These are phyloP conservation scores for Alfaro cultratus DNA, from an alignment of 2,797 vertebrate species.

Conservation along the genomic window DNA sequence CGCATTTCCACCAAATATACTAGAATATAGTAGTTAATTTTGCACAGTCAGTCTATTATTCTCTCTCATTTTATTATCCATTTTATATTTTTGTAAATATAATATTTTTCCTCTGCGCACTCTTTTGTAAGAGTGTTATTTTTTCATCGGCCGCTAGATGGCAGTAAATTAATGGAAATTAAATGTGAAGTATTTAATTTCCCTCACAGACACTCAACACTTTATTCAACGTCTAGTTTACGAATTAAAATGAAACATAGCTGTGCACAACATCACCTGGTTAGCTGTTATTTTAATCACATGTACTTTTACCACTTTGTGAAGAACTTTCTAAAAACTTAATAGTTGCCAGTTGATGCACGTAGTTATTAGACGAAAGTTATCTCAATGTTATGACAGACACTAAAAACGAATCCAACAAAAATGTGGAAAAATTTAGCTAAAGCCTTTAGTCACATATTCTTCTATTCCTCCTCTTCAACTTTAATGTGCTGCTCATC, in stretches of 20 bases:
- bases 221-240: neutral
- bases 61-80: neutral
- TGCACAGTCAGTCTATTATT: neutral
- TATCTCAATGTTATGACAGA: constrained; percentile 38
- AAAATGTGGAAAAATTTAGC: constrained; percentile 26
- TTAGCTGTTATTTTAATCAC: constrained; percentile 26
- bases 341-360: constrained; percentile 11
- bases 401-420: constrained; percentile 40
- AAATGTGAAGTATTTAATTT: neutral
- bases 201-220: constrained; percentile 5
- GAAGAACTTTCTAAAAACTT: constrained; percentile 1
- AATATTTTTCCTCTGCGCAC: neutral
- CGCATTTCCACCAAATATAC: neutral
- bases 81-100: neutral
- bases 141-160: constrained; percentile 45
- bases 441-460: constrained; percentile 2
- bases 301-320: constrained; percentile 20
- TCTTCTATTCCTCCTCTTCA: neutral
- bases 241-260: neutral
- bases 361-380: constrained; percentile 16
- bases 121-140: neutral
- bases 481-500: constrained; percentile 7
- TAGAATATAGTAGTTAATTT: neutral
- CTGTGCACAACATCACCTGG: constrained; percentile 18
- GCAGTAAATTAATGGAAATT: constrained; percentile 33